These are phyloP conservation scores for Ditylenchus dipsaci DNA, from an alignment of 1,140 invertebrate genomes.

Conservation along the genomic window DNA sequence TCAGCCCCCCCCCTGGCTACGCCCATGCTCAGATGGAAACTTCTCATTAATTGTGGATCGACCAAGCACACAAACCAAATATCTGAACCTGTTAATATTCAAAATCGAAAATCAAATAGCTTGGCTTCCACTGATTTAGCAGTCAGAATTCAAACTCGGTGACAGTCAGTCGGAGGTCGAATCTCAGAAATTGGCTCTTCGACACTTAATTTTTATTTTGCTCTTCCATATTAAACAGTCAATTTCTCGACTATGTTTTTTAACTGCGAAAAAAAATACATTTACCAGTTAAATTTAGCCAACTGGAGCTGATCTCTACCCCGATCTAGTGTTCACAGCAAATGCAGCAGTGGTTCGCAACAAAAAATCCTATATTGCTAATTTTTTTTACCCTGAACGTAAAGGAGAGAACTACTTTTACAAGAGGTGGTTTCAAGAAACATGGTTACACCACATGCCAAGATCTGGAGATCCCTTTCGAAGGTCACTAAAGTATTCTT, in stretches of 20 bases:
- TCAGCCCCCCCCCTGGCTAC: no score
- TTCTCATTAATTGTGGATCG: constrained; percentile 66
- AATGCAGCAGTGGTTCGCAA: constrained; percentile 53
- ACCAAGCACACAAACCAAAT: constrained; percentile 69
- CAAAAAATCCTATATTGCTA: constrained; percentile 55
- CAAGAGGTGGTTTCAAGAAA: constrained; percentile 53
- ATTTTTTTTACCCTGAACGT: constrained; percentile 56
- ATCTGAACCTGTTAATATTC: constrained; percentile 75
- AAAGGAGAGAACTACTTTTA: constrained; percentile 55
- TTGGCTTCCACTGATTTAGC: no score
- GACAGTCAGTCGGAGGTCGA: no score
- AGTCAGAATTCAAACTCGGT: no score
- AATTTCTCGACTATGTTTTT: constrained; percentile 7
- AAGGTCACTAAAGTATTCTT: constrained; percentile 45
- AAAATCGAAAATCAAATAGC: no score
- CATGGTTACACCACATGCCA: constrained; percentile 48
- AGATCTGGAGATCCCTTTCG: constrained; percentile 52
- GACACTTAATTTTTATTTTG: neutral
- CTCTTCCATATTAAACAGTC: constrained; percentile 6
- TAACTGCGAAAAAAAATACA: no score
- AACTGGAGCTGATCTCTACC: constrained; percentile 55
- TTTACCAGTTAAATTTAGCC: neutral
- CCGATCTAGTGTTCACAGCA: constrained; percentile 55
- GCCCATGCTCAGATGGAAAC: no score
- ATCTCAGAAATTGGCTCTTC: neutral